Evolutionary conservation across 2,888 invertebrate genomes (phyloP), one percentile per base, ranked within the genome.

Genomic region (Neoaliturus tenellus): DNA sequence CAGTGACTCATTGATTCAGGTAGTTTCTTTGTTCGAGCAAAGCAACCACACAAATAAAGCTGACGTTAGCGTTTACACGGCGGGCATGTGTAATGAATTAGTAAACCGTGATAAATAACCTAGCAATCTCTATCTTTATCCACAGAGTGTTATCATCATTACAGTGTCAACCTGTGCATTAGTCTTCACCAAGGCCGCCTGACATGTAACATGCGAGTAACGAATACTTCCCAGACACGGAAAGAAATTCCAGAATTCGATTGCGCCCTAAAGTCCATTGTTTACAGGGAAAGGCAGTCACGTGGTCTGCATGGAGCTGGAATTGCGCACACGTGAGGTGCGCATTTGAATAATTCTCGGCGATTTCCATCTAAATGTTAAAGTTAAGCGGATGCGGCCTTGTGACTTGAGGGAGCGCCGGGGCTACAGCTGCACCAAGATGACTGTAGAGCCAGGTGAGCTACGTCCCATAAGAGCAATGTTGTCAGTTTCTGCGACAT

Each of bases 351-450:
- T 62, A 62, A 62, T 62, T 25, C 62, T 17, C 28, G 62, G 62
- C 12, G 55, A 55, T 62, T 62, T 62, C 62, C 62, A 62, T 62
- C 28, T 62, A 62, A 62, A 62, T 62, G 62, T 28, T 62, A 14
- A 62, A 62, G 62, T 62, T 62, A 55, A 14, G 12, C 12, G 23
- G 17, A 48, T 17, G 10, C 23, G 51, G 5, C 20, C 20, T 23
- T 23, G 20, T 51, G 51, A 6, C 20, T 44, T 17, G 12, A 44
- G 44, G 44, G 44, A 44, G 44, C 44, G 44, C 44, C 44, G 17
- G 2, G 6, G 12, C 44, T 2, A 2, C 44, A 12, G 6, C 44
- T n/a, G n/a, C n/a, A n/a, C n/a, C n/a, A n/a, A n/a, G n/a, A n/a
- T n/a, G n/a, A n/a, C n/a, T n/a, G n/a, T n/a, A n/a, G n/a, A n/a